These are phyloP conservation scores for Baryphthengus martii DNA, from an alignment of 2,113 vertebrate species.

Conservation along the genomic window DNA sequence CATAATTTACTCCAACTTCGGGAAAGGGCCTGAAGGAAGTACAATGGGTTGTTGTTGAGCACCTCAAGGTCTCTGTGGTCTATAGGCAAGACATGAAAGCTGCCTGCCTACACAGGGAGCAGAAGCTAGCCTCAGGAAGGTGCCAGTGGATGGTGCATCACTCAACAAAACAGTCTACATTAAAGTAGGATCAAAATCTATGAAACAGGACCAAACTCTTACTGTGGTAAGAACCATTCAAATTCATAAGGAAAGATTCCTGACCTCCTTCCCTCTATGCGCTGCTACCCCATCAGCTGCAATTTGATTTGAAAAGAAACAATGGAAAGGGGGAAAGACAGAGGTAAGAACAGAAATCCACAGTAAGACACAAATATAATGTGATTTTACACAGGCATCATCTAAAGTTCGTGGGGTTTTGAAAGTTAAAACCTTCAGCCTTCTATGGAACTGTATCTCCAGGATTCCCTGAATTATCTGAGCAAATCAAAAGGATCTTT, in stretches of 20 bases:
- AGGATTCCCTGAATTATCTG: neutral
- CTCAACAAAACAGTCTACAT: neutral
- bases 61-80: neutral
- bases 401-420: neutral
- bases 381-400: neutral
- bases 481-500: neutral
- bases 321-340: neutral
- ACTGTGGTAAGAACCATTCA: neutral
- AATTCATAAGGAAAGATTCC: neutral
- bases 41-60: neutral
- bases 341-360: neutral
- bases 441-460: neutral
- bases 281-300: neutral
- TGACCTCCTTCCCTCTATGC: neutral
- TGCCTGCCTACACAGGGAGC: neutral
- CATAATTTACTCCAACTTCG: neutral
- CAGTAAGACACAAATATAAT: neutral
- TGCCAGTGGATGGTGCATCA: neutral
- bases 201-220: neutral
- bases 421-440: neutral
- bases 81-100: neutral
- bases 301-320: neutral
- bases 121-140: neutral
- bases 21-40: neutral
- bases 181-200: neutral